Percentiles rank a stretch among this genome's conserved stretches.
Conservation (phyloP, 1,140 invertebrate genomes). For the Drosophila repleta region DNA sequence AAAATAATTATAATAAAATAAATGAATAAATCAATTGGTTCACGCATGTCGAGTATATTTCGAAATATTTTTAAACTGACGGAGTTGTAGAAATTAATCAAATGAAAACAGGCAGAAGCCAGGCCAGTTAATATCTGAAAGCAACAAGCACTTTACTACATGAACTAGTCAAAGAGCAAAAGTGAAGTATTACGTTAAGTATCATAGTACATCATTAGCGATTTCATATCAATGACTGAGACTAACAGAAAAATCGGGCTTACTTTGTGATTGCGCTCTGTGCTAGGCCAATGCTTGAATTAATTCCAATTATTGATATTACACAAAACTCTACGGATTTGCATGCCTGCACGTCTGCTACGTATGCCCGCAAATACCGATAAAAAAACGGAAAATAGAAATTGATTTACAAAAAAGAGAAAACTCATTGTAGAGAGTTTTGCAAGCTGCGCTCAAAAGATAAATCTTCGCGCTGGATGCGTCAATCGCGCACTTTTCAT, state of each 20-base stretch:
- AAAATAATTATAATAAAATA: no score
- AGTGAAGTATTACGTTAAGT: no score
- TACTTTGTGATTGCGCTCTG: constrained; percentile 1
- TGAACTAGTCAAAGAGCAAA: no score
- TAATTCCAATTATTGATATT: constrained; percentile 46
- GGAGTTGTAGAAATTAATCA: no score
- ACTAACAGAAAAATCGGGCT: neutral
- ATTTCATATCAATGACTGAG: no score
- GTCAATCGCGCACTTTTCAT: constrained; percentile 67
- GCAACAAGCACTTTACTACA: no score
- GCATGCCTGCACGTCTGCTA: constrained; percentile 10
- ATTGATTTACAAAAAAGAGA: constrained; percentile 48
- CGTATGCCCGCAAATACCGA: neutral
- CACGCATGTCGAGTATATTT: no score
- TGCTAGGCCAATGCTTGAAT: constrained; percentile 12
- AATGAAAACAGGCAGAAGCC: no score
- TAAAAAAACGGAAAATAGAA: constrained; percentile 25
- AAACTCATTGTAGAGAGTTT: constrained; percentile 37
- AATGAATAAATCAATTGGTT: no score
- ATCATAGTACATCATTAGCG: no score
- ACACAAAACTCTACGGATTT: constrained; percentile 13
- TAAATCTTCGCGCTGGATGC: constrained; percentile 57
- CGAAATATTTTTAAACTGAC: no score
- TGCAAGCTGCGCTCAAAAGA: constrained; percentile 59
- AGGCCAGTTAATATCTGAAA: no score